These are phyloP conservation scores for Piaya cayana DNA, from an alignment of 2,113 vertebrate genomes.

Conservation along the genomic window DNA sequence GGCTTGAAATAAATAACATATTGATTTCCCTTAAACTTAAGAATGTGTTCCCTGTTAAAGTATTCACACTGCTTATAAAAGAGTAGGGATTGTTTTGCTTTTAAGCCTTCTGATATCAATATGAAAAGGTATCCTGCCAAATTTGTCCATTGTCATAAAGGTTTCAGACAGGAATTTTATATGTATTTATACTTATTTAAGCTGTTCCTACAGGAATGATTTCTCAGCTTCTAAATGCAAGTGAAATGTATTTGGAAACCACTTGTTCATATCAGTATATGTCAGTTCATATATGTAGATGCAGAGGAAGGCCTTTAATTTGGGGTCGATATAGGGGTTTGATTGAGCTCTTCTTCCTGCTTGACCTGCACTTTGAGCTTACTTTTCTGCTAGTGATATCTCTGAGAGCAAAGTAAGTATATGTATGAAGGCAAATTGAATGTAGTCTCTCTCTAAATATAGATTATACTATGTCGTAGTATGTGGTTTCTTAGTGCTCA, in stretches of 20 bases:
- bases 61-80: background rate
- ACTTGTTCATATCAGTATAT: background rate
- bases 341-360: background rate
- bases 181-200: background rate
- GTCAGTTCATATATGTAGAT: background rate
- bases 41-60: background rate
- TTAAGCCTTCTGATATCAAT: background rate
- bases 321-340: background rate
- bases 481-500: background rate
- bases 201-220: background rate
- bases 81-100: slow-evolving; percentile 1
- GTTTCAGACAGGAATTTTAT: background rate
- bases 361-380: background rate
- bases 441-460: background rate
- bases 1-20: slow-evolving; percentile 45
- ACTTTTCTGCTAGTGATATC: background rate
- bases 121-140: background rate
- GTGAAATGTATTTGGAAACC: background rate
- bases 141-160: background rate
- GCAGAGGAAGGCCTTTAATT: background rate
- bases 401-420: background rate
- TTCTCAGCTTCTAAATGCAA: background rate
- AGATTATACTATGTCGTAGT: no score
- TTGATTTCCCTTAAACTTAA: slow-evolving; percentile 50
- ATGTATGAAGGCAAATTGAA: background rate